phyloP scores from a whole-genome alignment of 2,797 vertebrate genomes.

The Chelon labrosus region DNA sequence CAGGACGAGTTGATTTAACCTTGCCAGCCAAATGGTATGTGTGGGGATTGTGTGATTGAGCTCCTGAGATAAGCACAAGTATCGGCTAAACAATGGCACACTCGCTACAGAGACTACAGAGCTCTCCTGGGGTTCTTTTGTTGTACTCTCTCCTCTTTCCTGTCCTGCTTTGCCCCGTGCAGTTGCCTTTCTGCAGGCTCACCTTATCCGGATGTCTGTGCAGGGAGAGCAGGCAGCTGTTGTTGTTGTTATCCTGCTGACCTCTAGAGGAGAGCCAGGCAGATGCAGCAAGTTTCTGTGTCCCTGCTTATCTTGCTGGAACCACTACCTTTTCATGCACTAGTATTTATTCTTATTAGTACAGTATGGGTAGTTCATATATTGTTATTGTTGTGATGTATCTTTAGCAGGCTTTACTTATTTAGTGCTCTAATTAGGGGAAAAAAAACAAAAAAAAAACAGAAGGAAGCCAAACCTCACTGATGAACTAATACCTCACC shows the following conservation, averaged over 20 bases:
- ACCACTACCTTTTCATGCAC: neutral
- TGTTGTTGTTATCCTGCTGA: conserved; percentile 25
- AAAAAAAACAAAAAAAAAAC: too few relatives aligned
- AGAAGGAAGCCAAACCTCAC: too few relatives aligned
- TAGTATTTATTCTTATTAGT: neutral
- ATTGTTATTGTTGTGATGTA: neutral
- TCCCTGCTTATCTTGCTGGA: conserved; percentile 14
- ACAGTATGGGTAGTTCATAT: neutral
- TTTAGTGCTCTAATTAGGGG: neutral
- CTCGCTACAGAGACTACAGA: conserved; percentile 32
- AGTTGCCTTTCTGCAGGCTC: conserved; percentile 16
- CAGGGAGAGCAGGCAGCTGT: conserved; percentile 2
- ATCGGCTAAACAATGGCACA: conserved; percentile 52
- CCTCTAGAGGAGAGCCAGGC: conserved; percentile 29
- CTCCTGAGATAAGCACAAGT: conserved; percentile 38
- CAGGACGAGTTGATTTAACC: conserved; percentile 52
- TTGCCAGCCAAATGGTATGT: conserved; percentile 29
- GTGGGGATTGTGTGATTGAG: conserved; percentile 21
- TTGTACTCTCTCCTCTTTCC: conserved; percentile 33
- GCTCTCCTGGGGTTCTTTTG: conserved; percentile 51
- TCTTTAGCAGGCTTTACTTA: neutral
- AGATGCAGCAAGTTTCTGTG: conserved; percentile 26
- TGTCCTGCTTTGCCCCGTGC: conserved; percentile 31
- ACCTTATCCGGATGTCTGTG: neutral
- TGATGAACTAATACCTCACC: too few relatives aligned